phyloP scores from a whole-genome alignment of 2,113 vertebrate genomes.

The Neoarius graeffei region DNA sequence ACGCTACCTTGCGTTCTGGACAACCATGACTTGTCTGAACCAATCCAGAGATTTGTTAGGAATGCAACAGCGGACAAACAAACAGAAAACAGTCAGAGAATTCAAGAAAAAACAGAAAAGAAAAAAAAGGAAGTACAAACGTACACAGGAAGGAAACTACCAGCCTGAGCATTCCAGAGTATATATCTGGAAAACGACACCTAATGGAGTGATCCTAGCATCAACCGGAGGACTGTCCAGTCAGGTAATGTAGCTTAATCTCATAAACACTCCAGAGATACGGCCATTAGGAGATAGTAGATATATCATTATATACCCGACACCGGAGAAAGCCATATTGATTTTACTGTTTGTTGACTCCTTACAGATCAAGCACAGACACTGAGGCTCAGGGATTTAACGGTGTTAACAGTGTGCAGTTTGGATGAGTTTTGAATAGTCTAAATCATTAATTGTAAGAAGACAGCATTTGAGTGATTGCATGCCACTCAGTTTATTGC shows the following conservation, averaged over 20 bases:
- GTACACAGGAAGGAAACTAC: conserved; percentile 63
- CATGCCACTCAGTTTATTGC: conserved; percentile 6
- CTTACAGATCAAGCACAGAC: conserved; percentile 46
- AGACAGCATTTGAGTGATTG: background rate
- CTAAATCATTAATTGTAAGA: background rate
- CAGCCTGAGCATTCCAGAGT: conserved; percentile 8
- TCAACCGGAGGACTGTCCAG: conserved; percentile 16
- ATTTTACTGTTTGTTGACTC: conserved; percentile 63
- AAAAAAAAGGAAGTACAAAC: conserved; percentile 58
- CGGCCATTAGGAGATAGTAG: conserved; percentile 69
- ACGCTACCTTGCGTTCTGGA: conserved; percentile 98
- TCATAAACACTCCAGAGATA: conserved; percentile 69
- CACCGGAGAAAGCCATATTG: conserved; percentile 62
- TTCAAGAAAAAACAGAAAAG: conserved; percentile 73
- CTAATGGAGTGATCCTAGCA: conserved; percentile 3
- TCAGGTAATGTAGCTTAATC: conserved; percentile 60
- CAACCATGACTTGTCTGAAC: conserved; percentile 99
- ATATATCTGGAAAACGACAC: conserved; percentile 2
- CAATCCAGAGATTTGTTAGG: conserved; percentile 79
- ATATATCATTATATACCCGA: conserved; percentile 70
- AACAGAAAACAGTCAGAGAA: conserved; percentile 71
- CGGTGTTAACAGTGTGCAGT: conserved; percentile 23
- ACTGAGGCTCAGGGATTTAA: conserved; percentile 34
- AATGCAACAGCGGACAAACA: conserved; percentile 71
- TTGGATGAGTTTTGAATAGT: background rate